Base-by-base conservation (phyloP, 2,797 vertebrate species). In the Anisognathus igniventris region DNA sequence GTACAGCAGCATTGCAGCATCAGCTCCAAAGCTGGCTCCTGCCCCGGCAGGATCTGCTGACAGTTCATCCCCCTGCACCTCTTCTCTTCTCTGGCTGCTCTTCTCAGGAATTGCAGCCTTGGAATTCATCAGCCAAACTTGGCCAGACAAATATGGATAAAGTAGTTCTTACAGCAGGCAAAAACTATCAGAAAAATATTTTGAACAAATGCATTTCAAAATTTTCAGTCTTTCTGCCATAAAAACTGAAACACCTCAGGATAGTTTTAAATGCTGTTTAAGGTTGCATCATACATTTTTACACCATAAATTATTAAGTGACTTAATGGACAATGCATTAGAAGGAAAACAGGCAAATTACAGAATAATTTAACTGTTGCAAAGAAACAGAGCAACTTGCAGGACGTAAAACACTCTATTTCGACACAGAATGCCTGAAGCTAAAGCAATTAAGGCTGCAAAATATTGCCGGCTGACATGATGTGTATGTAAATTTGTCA, bases 401-500 rank as follows among this genome's bases (percentile, higher is more conserved):
- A 97, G 97, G 97, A 98, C 97, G 94, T 98, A 98, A 98, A 98
- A 98, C 97, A 98, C 96, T 98, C 95, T 97, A 97, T 98, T 98
- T 98, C 98, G 96, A 98, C 97, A 97, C 94, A 97, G 96, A 98
- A 97, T 96, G 98, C 98, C 98, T 97, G 97, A 97, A 98, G 98
- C 98, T 97, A 98, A 98, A 98, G 97, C 98, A 98, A 98, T 98
- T 98, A 98, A 98, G 98, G 97, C 97, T 97, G 97, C 95, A 98
- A 98, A 98, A 97, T 98, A 98, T 98, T 98, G 97, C 98, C 96
- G 96, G 97, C 98, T 98, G 98, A 98, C 98, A 98, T 98, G 96
- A 98, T 95, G 98, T 97, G 97, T 98, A 98, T 98, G 98, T 98
- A 98, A 98, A 98, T 98, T 98, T 98, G 98, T 98, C 98, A 98